Base-by-base conservation (phyloP, 2,888 invertebrate species). In the Morpho helenor region DNA sequence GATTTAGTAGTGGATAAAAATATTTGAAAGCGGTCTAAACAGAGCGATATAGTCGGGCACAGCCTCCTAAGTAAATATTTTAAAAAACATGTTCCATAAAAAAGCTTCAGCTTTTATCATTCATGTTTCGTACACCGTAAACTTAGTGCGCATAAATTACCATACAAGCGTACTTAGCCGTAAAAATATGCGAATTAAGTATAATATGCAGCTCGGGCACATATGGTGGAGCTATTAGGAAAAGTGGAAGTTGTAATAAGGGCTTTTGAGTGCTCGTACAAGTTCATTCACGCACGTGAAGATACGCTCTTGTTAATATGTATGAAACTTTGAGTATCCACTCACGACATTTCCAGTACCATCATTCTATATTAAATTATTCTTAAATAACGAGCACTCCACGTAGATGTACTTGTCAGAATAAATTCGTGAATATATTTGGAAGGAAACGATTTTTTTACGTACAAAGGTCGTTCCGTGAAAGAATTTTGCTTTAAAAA, bases 101-200 rank as follows among this genome's bases (percentile, higher is more conserved):
- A 31, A 31, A 31, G 31, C 31, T 31, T 5, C 5, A 31, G 5
- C 31, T 31, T 31, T 31, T 31, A 31, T 31, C 46, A 40, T 46
- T 31, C 31, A 48, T 43, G 23, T 73, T 76, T 76, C 74, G 76
- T 79, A 69, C 71, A 66, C 72, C 72, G 71, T 69, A 72, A 77
- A 80, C 77, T 72, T 75, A 75, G 81, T 82, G 81, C 77, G 73
- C 82, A 84, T 84, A 84, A 79, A 82, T 84, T 82, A 79, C 73
- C 75, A 66, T 67, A 68, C 70, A 73, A 74, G 75, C 66, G 73
- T 74, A 74, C 79, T 83, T 82, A 73, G 71, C 69, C 71, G 73
- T 68, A 69, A 73, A 79, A 80, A 77, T 79, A 82, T 82, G 81
- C 74, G 77, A 80, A 82, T 79, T 78, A 78, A 72, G 69, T 74